Percentiles rank a stretch among this genome's conserved stretches.
These are phyloP conservation scores for Podarcis cretensis DNA, from an alignment of 2,113 vertebrate genomes.

Conservation along the genomic window DNA sequence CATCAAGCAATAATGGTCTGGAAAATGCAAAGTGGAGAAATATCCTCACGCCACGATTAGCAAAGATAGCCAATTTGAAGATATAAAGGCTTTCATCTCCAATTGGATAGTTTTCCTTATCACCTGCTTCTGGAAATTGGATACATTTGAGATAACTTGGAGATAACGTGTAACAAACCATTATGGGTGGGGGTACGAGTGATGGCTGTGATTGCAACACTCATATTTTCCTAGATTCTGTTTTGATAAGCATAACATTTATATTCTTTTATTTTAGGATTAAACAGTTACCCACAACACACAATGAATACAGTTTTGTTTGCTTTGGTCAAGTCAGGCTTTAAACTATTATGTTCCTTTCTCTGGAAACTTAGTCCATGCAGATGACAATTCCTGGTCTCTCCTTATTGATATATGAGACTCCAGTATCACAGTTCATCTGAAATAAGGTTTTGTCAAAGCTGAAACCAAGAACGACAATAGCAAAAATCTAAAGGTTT, in stretches of 20 bases:
- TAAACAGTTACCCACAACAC: background rate
- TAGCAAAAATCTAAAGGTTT: background rate
- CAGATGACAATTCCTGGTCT: background rate
- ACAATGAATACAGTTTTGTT: constrained; percentile 6
- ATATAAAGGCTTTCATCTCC: background rate
- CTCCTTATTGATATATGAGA: background rate
- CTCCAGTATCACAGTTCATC: background rate
- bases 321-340: constrained; percentile 7
- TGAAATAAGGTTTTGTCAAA: background rate
- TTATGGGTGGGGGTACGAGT: background rate
- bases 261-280: constrained; percentile 4
- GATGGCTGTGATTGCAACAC: background rate
- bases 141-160: background rate
- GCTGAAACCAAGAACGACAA: accelerated
- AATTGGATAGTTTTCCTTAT: background rate
- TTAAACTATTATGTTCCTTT: background rate
- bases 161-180: background rate
- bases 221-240: background rate
- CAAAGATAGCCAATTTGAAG: background rate
- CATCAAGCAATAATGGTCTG: background rate
- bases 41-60: background rate
- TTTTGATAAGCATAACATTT: constrained; percentile 2
- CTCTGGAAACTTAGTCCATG: background rate
- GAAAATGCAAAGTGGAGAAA: background rate
- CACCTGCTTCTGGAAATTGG: background rate